Evolutionary conservation across 2,797 vertebrate genomes (phyloP).

Genomic region (Sus cebifrons): DNA sequence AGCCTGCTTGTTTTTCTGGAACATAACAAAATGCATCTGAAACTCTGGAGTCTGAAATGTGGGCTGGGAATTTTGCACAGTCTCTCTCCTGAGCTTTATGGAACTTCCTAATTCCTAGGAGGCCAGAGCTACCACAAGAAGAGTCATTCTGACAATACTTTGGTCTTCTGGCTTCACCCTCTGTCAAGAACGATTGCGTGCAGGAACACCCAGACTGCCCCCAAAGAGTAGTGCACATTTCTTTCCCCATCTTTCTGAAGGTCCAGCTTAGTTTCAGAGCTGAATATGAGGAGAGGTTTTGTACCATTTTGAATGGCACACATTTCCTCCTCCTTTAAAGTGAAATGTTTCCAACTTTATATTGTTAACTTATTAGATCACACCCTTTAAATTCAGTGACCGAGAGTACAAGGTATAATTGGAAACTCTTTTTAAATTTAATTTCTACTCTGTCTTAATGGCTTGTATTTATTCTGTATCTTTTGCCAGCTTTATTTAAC

Average conservation of each 20-base stretch:
- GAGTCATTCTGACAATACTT: background rate
- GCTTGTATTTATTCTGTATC: background rate
- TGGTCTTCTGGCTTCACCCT: conserved; percentile 37
- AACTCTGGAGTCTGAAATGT: conserved; percentile 55
- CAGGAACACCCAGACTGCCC: conserved; percentile 19
- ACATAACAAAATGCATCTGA: conserved; percentile 21
- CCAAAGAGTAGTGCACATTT: background rate
- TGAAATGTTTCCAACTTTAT: conserved; percentile 35
- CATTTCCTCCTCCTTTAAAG: background rate
- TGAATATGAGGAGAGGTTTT: background rate
- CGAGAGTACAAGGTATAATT: conserved; percentile 45
- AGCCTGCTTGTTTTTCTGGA: conserved; percentile 69
- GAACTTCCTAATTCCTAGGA: conserved; percentile 73
- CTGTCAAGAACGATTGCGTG: background rate
- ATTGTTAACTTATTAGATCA: conserved; percentile 14
- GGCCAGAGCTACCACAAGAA: conserved; percentile 63
- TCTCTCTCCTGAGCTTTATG: conserved; percentile 75
- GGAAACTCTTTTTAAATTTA: conserved; percentile 42
- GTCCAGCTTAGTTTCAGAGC: background rate
- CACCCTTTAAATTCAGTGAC: conserved; percentile 46
- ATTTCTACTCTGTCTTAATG: background rate
- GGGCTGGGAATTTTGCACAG: conserved; percentile 51
- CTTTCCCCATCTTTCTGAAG: background rate
- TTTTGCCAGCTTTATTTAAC: background rate
- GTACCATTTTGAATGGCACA: background rate